Evolutionary conservation across 2,888 invertebrate species (phyloP).

Genomic region (Microdon myrmicae): DNA sequence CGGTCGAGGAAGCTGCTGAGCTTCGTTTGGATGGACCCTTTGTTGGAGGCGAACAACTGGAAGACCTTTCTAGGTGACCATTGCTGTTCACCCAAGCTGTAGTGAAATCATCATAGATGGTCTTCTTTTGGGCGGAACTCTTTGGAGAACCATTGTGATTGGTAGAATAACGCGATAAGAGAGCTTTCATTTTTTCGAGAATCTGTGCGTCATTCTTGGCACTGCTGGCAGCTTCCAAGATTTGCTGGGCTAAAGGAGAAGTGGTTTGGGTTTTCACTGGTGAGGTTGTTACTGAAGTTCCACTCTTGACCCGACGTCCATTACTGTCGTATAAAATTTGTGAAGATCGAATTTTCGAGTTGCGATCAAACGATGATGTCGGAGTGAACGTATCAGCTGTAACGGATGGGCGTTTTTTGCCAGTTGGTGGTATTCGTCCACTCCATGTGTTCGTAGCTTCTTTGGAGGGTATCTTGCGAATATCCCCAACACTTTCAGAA

Average conservation of each 20-base stretch:
- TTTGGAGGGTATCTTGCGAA: conserved; percentile 62
- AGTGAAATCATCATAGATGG: conserved; percentile 74
- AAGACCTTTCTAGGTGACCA: conserved; percentile 73
- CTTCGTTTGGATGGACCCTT: conserved; percentile 63
- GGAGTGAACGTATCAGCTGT: conserved; percentile 74
- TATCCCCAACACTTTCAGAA: conserved; percentile 50
- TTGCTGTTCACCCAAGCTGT: conserved; percentile 80
- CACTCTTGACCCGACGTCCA: conserved; percentile 67
- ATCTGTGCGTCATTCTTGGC: conserved; percentile 80
- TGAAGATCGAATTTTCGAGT: conserved; percentile 62
- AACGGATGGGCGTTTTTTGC: conserved; percentile 68
- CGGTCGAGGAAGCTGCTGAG: conserved; percentile 65
- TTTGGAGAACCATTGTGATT: conserved; percentile 53
- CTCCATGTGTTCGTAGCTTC: conserved; percentile 80
- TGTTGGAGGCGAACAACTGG: conserved; percentile 68
- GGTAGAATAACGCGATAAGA: conserved; percentile 71
- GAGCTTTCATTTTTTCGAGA: conserved; percentile 78
- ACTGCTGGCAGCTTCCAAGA: conserved; percentile 76
- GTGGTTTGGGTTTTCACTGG: conserved; percentile 71
- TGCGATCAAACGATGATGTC: conserved; percentile 69
- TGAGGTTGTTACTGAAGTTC: conserved; percentile 64
- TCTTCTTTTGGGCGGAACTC: conserved; percentile 61
- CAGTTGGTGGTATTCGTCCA: conserved; percentile 69
- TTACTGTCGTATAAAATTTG: conserved; percentile 68
- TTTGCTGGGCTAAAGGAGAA: conserved; percentile 76